Evolutionary conservation across 2,888 invertebrate genomes (phyloP), one percentile per base, ranked within the genome.

Genomic region (Neelides folsomi): DNA sequence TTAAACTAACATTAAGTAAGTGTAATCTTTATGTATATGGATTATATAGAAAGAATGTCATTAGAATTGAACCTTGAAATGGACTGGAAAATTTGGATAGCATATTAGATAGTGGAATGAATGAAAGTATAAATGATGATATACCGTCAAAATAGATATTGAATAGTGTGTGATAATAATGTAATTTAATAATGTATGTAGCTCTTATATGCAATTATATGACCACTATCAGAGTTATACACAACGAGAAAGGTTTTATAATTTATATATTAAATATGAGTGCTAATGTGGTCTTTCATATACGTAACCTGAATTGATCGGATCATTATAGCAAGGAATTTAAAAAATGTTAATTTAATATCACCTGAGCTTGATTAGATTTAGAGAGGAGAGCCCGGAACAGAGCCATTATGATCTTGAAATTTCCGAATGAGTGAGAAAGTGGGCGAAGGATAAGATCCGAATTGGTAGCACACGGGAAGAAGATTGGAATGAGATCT

Each of bases 311-410:
- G n/a, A n/a, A n/a, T n/a, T n/a, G n/a, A n/a, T n/a, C n/a, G 9
- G 37, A 12, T 9, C 9, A 36, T 36, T 12, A 9, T 10, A 39
- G 15, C 3, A 39, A 13, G 8, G 15, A 15, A 3, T 3, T 15
- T 39, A 8, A 39, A 39, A 39, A 8, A 39, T 13, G 15, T 13
- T 39, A 16, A 42, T 5, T 19, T 19, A 7, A n/a, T 27, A 47
- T 51, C 27, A 58, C 58, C 58, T 58, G 58, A 45, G 56, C 54
- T 40, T 58, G 52, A 37, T 49, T 39, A 13, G 52, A 47, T 52
- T 51, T 54, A 6, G 53, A 46, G 16, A 53, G 51, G 39, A 58
- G 50, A 36, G 58, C 56, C 47, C 58, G 56, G 43, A 58, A 53
- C 34, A 58, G 54, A 39, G 56, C 56, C 58, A 58, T 58, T n/a